phyloP scores from a whole-genome alignment of 92 coral and sea anemone species.

The Siderastrea radians region DNA sequence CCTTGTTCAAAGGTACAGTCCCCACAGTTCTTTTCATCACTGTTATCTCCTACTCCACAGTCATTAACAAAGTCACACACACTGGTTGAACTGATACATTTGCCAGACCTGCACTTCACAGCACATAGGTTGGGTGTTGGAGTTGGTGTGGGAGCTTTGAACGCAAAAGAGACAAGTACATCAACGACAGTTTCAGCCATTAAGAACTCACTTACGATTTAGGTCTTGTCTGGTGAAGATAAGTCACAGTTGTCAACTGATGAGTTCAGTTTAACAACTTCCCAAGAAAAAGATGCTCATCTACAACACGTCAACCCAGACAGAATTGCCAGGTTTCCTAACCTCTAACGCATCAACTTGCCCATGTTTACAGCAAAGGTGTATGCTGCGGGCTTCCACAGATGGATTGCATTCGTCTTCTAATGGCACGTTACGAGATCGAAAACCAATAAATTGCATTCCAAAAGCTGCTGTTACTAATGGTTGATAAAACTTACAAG shows the following conservation, averaged over 20 bases:
- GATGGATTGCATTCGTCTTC: background rate
- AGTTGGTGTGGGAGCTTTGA: slow-evolving; percentile 86
- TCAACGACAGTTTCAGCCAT: no score
- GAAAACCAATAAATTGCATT: background rate
- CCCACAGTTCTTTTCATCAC: slow-evolving; percentile 89
- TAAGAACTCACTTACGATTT: no score
- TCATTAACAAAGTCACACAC: slow-evolving; percentile 95
- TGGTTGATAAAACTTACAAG: slow-evolving; percentile 57
- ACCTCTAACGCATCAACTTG: background rate
- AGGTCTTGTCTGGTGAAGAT: background rate
- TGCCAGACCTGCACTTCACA: slow-evolving; percentile 80
- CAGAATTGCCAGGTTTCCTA: no score
- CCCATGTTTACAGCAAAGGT: no score
- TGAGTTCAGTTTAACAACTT: no score
- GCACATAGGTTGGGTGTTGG: slow-evolving; percentile 96
- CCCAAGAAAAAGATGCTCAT: no score
- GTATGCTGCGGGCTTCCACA: background rate
- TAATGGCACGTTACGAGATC: background rate
- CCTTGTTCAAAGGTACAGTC: slow-evolving; percentile 93
- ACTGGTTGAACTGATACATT: slow-evolving; percentile 76
- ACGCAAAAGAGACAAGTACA: background rate
- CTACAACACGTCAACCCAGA: no score
- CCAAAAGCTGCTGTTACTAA: background rate
- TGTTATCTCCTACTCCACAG: slow-evolving; percentile 90
- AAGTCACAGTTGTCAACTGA: no score